Evolutionary conservation across 1,140 invertebrate genomes (phyloP), one percentile per base, ranked within the genome.

Genomic region (Diorhabda elongata): DNA sequence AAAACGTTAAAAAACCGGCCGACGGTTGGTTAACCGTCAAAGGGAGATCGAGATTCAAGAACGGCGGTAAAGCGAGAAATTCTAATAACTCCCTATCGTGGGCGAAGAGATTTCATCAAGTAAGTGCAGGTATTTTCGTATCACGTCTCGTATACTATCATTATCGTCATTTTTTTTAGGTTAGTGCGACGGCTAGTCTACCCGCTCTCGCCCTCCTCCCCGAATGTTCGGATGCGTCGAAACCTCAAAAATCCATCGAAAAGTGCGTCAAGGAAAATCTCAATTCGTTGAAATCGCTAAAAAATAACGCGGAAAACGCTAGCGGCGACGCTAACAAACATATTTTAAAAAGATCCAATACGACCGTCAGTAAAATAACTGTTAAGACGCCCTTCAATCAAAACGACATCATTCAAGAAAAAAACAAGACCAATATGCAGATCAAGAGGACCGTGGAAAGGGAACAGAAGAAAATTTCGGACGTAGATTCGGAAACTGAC

Each of bases 1-100:
- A 85, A 43, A 83, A 81, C 68, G 77, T 79, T 75, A 75, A 86
- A 78, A 76, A 78, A 69, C 81, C 85, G 77, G 84, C 87, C 65
- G 88, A 89, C 74, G 87, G 87, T 8, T 90, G 88, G 87, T 78
- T 88, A 11, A 89, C 87, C 2, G 88, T 89, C 2, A 89, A 88
- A 78, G 87, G 85, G 69, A 81, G 85, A 58, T 78, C 77, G 26
- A 81, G 87, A 41, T 77, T 85, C 56, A 85, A 82, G 69, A 80
- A 80, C 68, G 75, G 72, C 71, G 68, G 72, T 47, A 79, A 78
- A 70, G 63, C 70, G n/a, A 69, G 78, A 63, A 75, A 76, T 71
- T 79, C 78, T 5, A 78, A 81, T 64, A 77, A 75, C 9, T 75
- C 72, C 75, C 83, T 86, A 45, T 85, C 87, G 69, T 89, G 88